Conservation (phyloP, 2,888 invertebrate genomes). For the Eupithecia centaureata region DNA sequence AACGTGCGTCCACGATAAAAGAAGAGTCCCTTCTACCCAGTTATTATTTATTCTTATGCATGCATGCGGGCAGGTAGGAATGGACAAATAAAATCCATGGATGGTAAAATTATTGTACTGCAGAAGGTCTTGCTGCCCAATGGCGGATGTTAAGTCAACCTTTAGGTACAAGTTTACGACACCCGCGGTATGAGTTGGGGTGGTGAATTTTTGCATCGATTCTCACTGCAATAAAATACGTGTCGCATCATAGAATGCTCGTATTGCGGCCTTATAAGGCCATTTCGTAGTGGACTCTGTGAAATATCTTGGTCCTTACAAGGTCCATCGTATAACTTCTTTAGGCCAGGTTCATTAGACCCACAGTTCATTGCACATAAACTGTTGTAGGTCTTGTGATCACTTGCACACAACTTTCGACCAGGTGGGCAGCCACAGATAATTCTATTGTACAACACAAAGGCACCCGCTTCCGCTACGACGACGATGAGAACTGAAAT, state of each 20-base stretch:
- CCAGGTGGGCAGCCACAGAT: not conserved
- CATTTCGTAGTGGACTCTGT: not conserved
- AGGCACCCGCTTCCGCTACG: not conserved
- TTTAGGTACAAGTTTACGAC: too few species aligned
- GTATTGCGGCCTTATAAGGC: not conserved
- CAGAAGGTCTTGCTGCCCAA: too few species aligned
- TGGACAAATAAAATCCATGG: too few species aligned
- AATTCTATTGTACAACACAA: not conserved
- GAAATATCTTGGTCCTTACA: not conserved
- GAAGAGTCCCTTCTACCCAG: too few species aligned
- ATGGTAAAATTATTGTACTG: too few species aligned
- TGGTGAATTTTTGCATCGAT: not conserved
- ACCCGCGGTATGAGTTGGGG: not conserved
- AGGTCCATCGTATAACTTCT: not conserved
- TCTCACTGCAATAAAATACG: not conserved
- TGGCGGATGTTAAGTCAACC: too few species aligned
- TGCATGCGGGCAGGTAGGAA: too few species aligned
- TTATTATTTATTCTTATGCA: too few species aligned
- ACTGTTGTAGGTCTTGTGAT: too few species aligned
- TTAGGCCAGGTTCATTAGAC: not conserved
- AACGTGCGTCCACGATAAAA: too few species aligned
- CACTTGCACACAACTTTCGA: too few species aligned
- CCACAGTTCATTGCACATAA: not conserved
- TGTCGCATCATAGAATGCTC: not conserved
- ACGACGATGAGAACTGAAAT: not conserved